Evolutionary conservation across 2,888 invertebrate genomes (phyloP).

Genomic region (Polia nebulosa): DNA sequence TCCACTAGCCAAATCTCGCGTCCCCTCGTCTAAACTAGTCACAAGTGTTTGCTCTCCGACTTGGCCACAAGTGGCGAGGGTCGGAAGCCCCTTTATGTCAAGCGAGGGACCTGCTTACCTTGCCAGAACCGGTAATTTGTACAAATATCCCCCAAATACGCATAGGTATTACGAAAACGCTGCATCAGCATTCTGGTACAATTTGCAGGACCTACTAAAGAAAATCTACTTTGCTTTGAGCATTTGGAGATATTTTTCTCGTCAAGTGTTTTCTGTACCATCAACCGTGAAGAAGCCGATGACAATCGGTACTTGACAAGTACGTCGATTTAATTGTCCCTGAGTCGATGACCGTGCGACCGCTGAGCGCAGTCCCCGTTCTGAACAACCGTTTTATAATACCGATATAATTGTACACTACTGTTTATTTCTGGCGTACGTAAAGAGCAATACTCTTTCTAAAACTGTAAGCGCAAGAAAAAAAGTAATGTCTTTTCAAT

Average conservation of each 20-base stretch:
- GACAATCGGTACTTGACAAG: conserved; percentile 71
- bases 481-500: neutral
- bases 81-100: conserved; percentile 78
- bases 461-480: neutral
- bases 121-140: conserved; percentile 82
- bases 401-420: conserved; percentile 58
- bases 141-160: conserved; percentile 72
- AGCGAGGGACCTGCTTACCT: conserved; percentile 77
- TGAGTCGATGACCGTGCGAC: conserved; percentile 86
- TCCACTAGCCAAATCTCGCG: conserved; percentile 74
- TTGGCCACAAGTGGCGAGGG: conserved; percentile 82
- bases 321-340: conserved; percentile 83
- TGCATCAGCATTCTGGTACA: conserved; percentile 55
- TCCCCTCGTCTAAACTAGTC: conserved; percentile 71
- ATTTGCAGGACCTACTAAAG: conserved; percentile 30
- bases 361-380: conserved; percentile 74
- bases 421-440: conserved; percentile 35
- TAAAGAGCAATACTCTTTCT: conserved; percentile 13
- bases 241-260: conserved; percentile 14
- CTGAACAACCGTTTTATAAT: conserved; percentile 56
- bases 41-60: conserved; percentile 83
- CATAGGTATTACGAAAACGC: conserved; percentile 46
- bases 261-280: conserved; percentile 28
- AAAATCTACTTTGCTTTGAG: neutral
- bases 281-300: conserved; percentile 62